Conservation (phyloP, 1,140 invertebrate species). For the Armadillidium nasatum region DNA sequence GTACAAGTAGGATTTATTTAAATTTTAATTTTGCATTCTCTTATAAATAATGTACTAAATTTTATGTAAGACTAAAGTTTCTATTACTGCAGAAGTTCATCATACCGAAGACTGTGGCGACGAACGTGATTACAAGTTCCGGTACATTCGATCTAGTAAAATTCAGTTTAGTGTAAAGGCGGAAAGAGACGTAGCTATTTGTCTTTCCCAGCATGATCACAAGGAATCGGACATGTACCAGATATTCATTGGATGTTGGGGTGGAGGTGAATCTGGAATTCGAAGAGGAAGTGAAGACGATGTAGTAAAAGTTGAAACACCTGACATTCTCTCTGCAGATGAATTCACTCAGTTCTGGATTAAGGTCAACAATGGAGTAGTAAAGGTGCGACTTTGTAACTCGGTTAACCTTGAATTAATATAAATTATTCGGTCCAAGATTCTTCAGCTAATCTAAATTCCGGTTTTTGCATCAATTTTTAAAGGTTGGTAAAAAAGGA, state of each 20-base stretch:
- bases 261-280: conserved; percentile 35
- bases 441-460: no score
- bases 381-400: conserved; percentile 29
- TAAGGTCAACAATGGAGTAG: conserved; percentile 33
- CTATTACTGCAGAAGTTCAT: neutral
- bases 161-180: conserved; percentile 41
- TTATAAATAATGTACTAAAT: no score
- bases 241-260: conserved; percentile 44
- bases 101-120: conserved; percentile 34
- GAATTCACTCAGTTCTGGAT: conserved; percentile 40
- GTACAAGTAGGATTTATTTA: no score
- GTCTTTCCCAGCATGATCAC: conserved; percentile 35
- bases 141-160: conserved; percentile 35
- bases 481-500: conserved; percentile 34
- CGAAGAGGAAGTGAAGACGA: conserved; percentile 34
- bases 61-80: no score
- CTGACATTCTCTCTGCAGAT: conserved; percentile 36
- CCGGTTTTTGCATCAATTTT: neutral
- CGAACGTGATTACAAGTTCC: conserved; percentile 32
- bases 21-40: no score
- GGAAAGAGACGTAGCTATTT: conserved; percentile 40
- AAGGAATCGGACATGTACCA: conserved; percentile 42
- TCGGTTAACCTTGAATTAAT: neutral
- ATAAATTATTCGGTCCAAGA: no score
- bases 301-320: conserved; percentile 35